Conservation (phyloP, 2,888 invertebrate species). For the Schizaphis graminum region DNA sequence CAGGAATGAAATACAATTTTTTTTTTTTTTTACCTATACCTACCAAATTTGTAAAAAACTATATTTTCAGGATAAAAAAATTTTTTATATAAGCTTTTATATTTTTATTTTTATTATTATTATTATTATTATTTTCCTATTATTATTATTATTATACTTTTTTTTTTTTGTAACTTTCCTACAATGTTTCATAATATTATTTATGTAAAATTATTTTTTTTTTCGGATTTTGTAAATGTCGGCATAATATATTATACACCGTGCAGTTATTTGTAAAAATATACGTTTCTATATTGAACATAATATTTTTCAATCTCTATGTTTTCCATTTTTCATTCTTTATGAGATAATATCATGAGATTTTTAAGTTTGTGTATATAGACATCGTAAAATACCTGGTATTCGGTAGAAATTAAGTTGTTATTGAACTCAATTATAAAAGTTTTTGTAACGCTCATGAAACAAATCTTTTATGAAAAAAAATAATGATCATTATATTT, state of each 20-base stretch:
- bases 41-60: background rate
- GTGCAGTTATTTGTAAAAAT: conserved; percentile 30
- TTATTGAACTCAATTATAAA: background rate
- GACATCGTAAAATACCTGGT: background rate
- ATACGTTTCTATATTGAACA: background rate
- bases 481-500: background rate
- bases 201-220: conserved; percentile 31
- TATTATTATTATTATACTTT: conserved; percentile 43
- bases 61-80: background rate
- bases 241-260: background rate
- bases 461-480: background rate
- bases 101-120: background rate
- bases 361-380: background rate
- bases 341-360: background rate
- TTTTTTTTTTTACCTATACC: background rate
- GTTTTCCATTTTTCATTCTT: background rate
- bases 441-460: background rate
- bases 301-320: background rate
- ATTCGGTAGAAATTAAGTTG: background rate
- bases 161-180: conserved; percentile 12
- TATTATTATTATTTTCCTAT: conserved; percentile 17
- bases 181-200: background rate
- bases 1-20: background rate
- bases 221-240: conserved; percentile 26
- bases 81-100: background rate